These are phyloP conservation scores for Temnothorax curvispinosus DNA, from an alignment of 1,140 invertebrate species.

Conservation along the genomic window DNA sequence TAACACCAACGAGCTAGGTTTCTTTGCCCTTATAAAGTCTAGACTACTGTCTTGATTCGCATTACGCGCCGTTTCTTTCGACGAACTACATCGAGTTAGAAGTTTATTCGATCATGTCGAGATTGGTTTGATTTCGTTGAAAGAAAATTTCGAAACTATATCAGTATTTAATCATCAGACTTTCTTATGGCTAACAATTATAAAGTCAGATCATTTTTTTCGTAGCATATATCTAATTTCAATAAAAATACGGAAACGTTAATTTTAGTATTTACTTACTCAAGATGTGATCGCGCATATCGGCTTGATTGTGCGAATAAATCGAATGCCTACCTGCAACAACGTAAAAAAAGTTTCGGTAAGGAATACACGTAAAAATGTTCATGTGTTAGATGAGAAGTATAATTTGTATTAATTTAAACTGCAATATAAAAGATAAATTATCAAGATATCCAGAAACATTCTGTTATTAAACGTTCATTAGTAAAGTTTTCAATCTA, in stretches of 20 bases:
- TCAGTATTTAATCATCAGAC: background rate
- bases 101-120: background rate
- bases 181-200: background rate
- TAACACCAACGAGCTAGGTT: conserved; percentile 79
- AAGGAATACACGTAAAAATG: background rate
- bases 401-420: background rate
- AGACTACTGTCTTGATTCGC: conserved; percentile 59
- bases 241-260: conserved; percentile 2
- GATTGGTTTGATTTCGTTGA: background rate
- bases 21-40: conserved; percentile 79
- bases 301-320: background rate
- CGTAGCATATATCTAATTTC: background rate
- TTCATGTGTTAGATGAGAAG: background rate
- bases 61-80: conserved; percentile 31
- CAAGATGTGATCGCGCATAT: background rate
- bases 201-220: background rate
- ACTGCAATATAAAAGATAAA: background rate
- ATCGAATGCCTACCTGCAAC: conserved; percentile 80
- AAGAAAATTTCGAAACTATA: background rate
- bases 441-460: background rate
- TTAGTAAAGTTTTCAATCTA: background rate
- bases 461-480: background rate
- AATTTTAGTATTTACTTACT: conserved; percentile 35
- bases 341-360: conserved; percentile 59
- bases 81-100: background rate